Evolutionary conservation across 2,888 invertebrate genomes (phyloP), one percentile per base, ranked within the genome.

Genomic region (Euplagia quadripunctaria): DNA sequence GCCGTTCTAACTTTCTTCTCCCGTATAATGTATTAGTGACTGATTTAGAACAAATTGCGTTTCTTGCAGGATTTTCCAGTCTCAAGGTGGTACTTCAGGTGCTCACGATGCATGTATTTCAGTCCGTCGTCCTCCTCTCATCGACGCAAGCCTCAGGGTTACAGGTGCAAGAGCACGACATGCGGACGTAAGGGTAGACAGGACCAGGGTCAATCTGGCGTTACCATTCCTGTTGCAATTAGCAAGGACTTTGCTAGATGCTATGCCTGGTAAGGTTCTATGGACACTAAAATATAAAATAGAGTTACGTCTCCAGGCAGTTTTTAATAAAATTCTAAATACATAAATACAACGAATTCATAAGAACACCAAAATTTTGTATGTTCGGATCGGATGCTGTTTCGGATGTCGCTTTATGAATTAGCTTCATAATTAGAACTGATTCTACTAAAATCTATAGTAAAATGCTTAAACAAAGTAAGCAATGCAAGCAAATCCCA

Each of bases 141-240:
- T 98, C 14, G 98, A 98, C 87, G 95, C 97, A 6, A 96, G 97
- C 0, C 97, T 97, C 84, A 97, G 97, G 74, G 96, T 96, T 85
- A 96, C 97, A 72, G 96, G 96, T 55, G 96, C 97, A 70, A 63
- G 97, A 97, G 89, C 96, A 93, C 83, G 96, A 94, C 89, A 96
- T 97, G 78, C 96, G 96, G 98, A 98, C 89, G 96, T 98, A 31
- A 96, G 97, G 41, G 96, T 98, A 8, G 98, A 98, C 88, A 96
- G 97, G 79, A 96, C 97, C 4, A 94, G 97, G 55, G 87, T 98
- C 72, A 98, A 97, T 89, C 93, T 98, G 0, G 97, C 98, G 0
- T 96, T 98, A 77, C 97, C 98, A 0, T 98, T 98, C 93, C 92
- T 97, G 66, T 88, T 96, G 85, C 96, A 96, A 46, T 90, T 97